Conservation (phyloP, 2,888 invertebrate genomes). For the Campoplex capitator region DNA sequence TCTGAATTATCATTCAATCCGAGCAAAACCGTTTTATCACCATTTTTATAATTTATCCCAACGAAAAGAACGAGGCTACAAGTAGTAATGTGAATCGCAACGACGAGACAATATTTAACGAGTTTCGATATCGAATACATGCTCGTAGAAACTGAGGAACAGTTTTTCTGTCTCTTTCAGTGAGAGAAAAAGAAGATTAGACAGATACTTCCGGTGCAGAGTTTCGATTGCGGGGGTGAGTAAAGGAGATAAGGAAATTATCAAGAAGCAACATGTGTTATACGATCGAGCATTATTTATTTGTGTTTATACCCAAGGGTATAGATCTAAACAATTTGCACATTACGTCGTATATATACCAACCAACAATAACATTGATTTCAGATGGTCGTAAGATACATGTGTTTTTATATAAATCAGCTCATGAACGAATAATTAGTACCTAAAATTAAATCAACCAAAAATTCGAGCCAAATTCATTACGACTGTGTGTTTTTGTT, state of each 20-base stretch:
- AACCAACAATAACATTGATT: slow-evolving; percentile 26
- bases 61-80: slow-evolving; percentile 49
- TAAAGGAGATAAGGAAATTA: slow-evolving; percentile 58
- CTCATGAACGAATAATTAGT: slow-evolving; percentile 23
- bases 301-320: slow-evolving; percentile 46
- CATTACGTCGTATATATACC: slow-evolving; percentile 39
- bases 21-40: slow-evolving; percentile 5
- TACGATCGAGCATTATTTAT: slow-evolving; percentile 65
- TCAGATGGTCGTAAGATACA: not conserved
- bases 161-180: slow-evolving; percentile 20
- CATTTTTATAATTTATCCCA: slow-evolving; percentile 5
- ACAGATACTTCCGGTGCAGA: slow-evolving; percentile 56
- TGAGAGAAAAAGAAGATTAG: slow-evolving; percentile 52
- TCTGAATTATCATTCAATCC: slow-evolving; percentile 33
- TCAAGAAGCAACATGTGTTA: slow-evolving; percentile 50
- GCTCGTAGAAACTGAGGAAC: slow-evolving; percentile 42
- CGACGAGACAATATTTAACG: slow-evolving; percentile 70
- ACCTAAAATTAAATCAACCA: slow-evolving; percentile 18
- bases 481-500: not conserved
- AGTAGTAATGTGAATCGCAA: slow-evolving; percentile 65
- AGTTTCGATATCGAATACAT: slow-evolving; percentile 71
- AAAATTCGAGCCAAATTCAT: slow-evolving; percentile 17
- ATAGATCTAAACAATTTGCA: slow-evolving; percentile 24
- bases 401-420: slow-evolving; percentile 32
- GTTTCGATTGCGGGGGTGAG: slow-evolving; percentile 20